These are phyloP conservation scores for Drosophila anomelani DNA, from an alignment of 2,888 invertebrate genomes.

Conservation along the genomic window DNA sequence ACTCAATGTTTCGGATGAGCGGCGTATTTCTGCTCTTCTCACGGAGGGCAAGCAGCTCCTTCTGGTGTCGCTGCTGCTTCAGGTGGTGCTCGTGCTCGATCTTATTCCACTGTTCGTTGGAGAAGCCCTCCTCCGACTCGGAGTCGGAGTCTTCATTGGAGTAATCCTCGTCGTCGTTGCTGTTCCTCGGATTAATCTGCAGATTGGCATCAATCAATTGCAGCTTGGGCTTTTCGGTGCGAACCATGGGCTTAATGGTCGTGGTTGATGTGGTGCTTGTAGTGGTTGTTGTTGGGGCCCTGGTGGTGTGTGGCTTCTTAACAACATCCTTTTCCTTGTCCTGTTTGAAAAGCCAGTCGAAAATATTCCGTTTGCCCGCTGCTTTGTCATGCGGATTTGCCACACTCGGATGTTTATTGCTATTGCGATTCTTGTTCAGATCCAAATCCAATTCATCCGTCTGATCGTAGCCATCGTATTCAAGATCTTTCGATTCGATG, in stretches of 20 bases:
- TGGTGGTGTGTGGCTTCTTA: slow-evolving; percentile 16
- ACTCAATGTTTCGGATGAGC: slow-evolving; percentile 65
- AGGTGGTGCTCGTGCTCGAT: slow-evolving; percentile 82
- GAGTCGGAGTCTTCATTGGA: slow-evolving; percentile 39
- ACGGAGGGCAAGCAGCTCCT: slow-evolving; percentile 69
- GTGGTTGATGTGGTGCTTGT: slow-evolving; percentile 10
- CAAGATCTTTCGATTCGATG: slow-evolving; percentile 49
- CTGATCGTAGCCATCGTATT: slow-evolving; percentile 56
- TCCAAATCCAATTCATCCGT: slow-evolving; percentile 10
- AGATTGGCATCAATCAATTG: slow-evolving; percentile 42
- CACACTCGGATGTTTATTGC: slow-evolving; percentile 57
- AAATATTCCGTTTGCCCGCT: slow-evolving; percentile 67
- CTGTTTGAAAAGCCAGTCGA: slow-evolving; percentile 62
- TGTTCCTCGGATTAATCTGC: slow-evolving; percentile 1
- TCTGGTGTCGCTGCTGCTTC: slow-evolving; percentile 78
- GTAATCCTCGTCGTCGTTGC: slow-evolving; percentile 14
- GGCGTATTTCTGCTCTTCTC: slow-evolving; percentile 56
- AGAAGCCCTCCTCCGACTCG: slow-evolving; percentile 73
- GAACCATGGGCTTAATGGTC: slow-evolving; percentile 31
- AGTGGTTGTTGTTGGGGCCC: slow-evolving; percentile 1
- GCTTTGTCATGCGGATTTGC: slow-evolving; percentile 53
- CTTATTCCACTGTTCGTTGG: slow-evolving; percentile 84
- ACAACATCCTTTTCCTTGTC: slow-evolving; percentile 31
- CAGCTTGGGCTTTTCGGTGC: slow-evolving; percentile 29
- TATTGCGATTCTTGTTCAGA: slow-evolving; percentile 10